A percentile compares a stretch with the other conserved stretches of the same genome.
These are phyloP conservation scores for Phenacoccus solenopsis DNA, from an alignment of 1,140 invertebrate genomes.

Conservation along the genomic window DNA sequence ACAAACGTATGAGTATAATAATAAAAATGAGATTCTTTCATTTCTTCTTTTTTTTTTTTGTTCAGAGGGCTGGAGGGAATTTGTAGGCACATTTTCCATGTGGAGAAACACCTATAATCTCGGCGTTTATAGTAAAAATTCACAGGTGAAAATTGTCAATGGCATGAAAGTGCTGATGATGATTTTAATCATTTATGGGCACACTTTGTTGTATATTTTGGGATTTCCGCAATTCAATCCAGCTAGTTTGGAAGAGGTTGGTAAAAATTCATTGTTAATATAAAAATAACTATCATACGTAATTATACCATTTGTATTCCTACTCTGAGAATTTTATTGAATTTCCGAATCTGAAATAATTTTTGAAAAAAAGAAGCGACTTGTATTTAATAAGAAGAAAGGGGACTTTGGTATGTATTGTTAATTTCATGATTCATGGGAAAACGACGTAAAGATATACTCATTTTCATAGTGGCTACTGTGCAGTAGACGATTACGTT, in stretches of 20 bases:
- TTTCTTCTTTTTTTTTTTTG: not conserved
- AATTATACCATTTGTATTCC: no score
- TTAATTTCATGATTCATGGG: no score
- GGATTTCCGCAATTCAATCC: slow-evolving; percentile 7
- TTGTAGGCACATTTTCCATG: not conserved
- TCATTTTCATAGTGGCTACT: no score
- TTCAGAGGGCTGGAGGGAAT: slow-evolving; percentile 7
- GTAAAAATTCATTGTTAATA: not conserved
- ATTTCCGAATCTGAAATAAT: not conserved
- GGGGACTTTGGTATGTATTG: no score
- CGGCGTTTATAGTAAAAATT: slow-evolving; percentile 7
- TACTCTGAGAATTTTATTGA: no score
- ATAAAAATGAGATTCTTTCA: not conserved
- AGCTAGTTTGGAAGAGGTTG: not conserved
- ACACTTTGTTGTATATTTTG: not conserved
- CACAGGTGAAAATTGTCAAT: slow-evolving; percentile 9
- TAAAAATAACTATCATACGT: no score
- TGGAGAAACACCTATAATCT: slow-evolving; percentile 8
- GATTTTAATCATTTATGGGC: slow-evolving; percentile 11
- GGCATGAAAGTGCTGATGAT: slow-evolving; percentile 13
- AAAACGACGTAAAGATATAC: no score
- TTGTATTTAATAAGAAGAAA: no score
- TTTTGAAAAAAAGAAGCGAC: no score
- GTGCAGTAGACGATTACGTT: no score
- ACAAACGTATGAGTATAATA: not conserved